These are phyloP conservation scores for Hyposoter didymator DNA, from an alignment of 2,888 invertebrate species.

Conservation along the genomic window DNA sequence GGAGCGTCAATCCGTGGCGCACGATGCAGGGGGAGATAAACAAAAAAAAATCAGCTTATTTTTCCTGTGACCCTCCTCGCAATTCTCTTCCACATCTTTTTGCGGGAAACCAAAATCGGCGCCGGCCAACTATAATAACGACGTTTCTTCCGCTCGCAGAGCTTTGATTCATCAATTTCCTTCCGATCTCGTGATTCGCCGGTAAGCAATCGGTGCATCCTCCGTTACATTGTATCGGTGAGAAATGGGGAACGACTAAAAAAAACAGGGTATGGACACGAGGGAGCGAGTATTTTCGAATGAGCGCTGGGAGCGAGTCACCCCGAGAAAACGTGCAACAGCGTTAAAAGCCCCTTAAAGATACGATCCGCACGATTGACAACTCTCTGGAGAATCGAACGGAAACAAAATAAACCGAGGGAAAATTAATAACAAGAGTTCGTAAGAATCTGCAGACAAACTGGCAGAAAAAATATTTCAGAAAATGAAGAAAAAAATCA, in stretches of 20 bases:
- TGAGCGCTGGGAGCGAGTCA: background rate
- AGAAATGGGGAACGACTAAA: background rate
- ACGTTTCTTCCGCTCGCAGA: background rate
- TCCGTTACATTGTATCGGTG: background rate
- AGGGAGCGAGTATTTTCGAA: background rate
- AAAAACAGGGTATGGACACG: background rate
- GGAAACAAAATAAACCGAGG: no score
- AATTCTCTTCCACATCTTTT: background rate
- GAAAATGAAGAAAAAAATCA: no score
- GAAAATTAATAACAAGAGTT: no score
- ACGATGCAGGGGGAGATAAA: background rate
- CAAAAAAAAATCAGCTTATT: background rate
- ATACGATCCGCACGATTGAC: no score
- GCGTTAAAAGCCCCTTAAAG: no score
- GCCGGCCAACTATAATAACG: constrained; percentile 1
- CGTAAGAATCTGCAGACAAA: no score
- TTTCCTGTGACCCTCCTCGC: background rate
- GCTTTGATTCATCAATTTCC: background rate
- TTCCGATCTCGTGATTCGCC: background rate
- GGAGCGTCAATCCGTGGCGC: background rate
- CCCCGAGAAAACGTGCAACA: no score
- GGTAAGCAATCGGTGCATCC: background rate
- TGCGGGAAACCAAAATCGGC: background rate
- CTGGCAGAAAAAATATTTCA: no score
- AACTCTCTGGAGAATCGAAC: no score